Conservation (phyloP, 2,888 invertebrate species). For the Calliopum simillimum region DNA sequence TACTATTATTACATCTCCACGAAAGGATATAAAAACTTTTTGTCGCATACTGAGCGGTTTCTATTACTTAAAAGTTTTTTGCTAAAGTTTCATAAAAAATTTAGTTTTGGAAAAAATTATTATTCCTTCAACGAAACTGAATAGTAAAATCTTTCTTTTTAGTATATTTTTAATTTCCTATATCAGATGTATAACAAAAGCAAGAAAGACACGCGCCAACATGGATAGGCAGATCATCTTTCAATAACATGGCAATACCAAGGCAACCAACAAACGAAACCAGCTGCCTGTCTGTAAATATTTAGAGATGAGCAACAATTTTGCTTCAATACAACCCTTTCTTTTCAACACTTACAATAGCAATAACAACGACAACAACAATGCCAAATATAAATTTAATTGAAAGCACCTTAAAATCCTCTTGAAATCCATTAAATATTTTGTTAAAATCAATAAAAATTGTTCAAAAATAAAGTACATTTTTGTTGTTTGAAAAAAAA, state of each 20-base stretch:
- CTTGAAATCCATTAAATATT: slow-evolving; percentile 52
- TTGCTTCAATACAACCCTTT: slow-evolving; percentile 16
- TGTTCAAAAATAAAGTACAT: slow-evolving; percentile 36
- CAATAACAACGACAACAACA: slow-evolving; percentile 1
- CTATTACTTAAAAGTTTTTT: too few relatives aligned
- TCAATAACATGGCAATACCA: not conserved
- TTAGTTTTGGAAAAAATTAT: too few relatives aligned
- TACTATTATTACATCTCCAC: too few relatives aligned
- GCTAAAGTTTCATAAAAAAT: too few relatives aligned
- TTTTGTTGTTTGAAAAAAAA: slow-evolving; percentile 31
- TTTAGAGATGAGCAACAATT: slow-evolving; percentile 17
- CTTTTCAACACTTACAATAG: slow-evolving; percentile 1
- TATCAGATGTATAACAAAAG: slow-evolving; percentile 24
- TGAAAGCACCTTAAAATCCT: slow-evolving; percentile 38
- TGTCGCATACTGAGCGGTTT: too few relatives aligned
- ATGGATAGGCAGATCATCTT: slow-evolving; percentile 7
- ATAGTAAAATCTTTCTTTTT: too few relatives aligned
- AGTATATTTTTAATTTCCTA: not conserved
- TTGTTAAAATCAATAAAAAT: slow-evolving; percentile 43
- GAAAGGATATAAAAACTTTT: too few relatives aligned
- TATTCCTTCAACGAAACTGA: too few relatives aligned
- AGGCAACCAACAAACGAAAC: not conserved
- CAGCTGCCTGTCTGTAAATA: slow-evolving; percentile 4
- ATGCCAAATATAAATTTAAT: slow-evolving; percentile 22
- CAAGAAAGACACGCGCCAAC: slow-evolving; percentile 32